Conservation (phyloP, 1,140 invertebrate genomes). For the Archivesica marissinica region DNA sequence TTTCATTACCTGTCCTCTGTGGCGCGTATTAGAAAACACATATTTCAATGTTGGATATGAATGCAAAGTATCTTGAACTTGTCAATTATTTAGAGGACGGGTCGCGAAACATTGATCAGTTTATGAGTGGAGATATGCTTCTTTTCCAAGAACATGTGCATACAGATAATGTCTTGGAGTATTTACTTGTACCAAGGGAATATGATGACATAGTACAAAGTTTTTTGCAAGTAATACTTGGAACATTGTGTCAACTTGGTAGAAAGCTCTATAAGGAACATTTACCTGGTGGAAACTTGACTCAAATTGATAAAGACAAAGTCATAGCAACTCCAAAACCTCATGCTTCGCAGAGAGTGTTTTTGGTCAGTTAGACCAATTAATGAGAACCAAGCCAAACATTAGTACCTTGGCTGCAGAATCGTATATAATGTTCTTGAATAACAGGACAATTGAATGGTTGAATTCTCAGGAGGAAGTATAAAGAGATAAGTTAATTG, state of each 20-base stretch:
- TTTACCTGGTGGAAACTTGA: conserved; percentile 15
- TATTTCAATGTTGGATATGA: conserved; percentile 58
- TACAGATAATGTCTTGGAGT: conserved; percentile 20
- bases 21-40: conserved; percentile 40
- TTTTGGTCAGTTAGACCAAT: conserved; percentile 49
- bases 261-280: conserved; percentile 33
- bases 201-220: conserved; percentile 23
- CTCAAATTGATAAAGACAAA: neutral
- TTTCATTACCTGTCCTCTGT: conserved; percentile 10
- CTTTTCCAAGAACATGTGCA: conserved; percentile 42
- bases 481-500: too few relatives aligned
- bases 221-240: conserved; percentile 25
- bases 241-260: neutral
- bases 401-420: conserved; percentile 45
- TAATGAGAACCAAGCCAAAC: conserved; percentile 44
- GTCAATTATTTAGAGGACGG: conserved; percentile 56
- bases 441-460: conserved; percentile 45
- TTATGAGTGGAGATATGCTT: conserved; percentile 39
- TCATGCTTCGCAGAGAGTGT: conserved; percentile 55
- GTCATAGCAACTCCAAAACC: conserved; percentile 35
- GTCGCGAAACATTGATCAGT: conserved; percentile 8
- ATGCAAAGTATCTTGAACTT: conserved; percentile 44
- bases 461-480: conserved; percentile 33
- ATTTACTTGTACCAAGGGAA: neutral
- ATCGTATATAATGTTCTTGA: conserved; percentile 51